Conservation (phyloP, 2,797 vertebrate genomes). For the Semaprochilodus insignis region DNA sequence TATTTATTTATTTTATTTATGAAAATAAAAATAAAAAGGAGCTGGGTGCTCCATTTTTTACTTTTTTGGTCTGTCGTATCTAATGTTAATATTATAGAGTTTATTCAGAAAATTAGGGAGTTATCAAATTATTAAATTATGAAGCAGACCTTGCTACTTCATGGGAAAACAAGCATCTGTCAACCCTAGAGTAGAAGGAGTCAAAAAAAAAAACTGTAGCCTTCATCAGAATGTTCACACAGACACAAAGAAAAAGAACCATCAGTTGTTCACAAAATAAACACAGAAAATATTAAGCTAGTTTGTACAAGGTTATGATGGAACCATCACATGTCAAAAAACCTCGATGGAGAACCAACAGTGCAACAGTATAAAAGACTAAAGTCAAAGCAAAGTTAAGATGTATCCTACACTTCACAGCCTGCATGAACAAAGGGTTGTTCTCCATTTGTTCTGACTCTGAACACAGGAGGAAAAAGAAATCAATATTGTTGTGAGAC, state of each 20-base stretch:
- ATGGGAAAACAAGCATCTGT: neutral
- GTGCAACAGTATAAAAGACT: neutral
- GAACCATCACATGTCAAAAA: neutral
- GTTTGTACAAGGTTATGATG: neutral
- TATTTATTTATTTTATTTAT: too few relatives aligned
- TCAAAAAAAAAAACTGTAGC: too few relatives aligned
- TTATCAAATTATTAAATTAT: too few relatives aligned
- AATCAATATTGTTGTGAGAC: neutral
- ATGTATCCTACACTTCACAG: neutral
- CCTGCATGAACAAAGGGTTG: neutral
- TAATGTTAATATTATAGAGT: too few relatives aligned
- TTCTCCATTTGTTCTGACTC: neutral
- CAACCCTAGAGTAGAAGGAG: neutral
- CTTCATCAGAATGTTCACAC: neutral
- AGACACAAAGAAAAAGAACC: neutral
- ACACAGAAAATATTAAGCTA: neutral
- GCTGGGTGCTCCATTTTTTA: too few relatives aligned
- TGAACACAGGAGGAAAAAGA: neutral
- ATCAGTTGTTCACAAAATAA: neutral
- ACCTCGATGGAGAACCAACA: neutral
- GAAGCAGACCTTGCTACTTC: neutral
- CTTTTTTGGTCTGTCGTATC: too few relatives aligned
- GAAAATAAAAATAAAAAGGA: too few relatives aligned
- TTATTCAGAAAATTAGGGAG: too few relatives aligned
- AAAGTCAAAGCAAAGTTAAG: slow-evolving; percentile 39